Percentiles rank a stretch among this genome's conserved stretches.
These are phyloP conservation scores for Fabriciana adippe DNA, from an alignment of 2,888 invertebrate species.

Conservation along the genomic window DNA sequence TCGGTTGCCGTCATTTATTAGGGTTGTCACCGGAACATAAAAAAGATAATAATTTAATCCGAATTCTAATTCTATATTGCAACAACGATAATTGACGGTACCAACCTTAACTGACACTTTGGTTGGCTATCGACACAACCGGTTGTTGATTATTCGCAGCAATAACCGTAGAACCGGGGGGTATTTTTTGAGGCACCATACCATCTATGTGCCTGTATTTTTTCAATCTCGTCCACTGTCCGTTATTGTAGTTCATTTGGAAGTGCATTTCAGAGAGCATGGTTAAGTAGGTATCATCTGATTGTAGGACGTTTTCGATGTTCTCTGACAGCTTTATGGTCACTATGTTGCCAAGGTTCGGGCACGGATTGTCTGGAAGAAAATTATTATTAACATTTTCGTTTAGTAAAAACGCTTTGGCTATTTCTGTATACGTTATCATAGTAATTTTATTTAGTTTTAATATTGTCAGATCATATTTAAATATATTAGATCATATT, in stretches of 20 bases:
- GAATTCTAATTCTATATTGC: constrained; percentile 13
- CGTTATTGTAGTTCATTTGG: constrained; percentile 99
- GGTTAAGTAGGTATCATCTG: constrained; percentile 90
- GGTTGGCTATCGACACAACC: constrained; percentile 71
- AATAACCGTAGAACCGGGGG: constrained; percentile 71
- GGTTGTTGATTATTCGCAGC: constrained; percentile 71
- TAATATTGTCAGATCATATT: too few relatives aligned
- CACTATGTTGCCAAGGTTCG: constrained; percentile 97
- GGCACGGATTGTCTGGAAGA: constrained; percentile 94
- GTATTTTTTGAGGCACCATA: constrained; percentile 73
- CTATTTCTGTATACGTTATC: too few relatives aligned
- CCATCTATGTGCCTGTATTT: constrained; percentile 91
- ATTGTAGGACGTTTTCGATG: constrained; percentile 92
- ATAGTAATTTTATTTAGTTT: too few relatives aligned
- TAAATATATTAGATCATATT: too few relatives aligned
- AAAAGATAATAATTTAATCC: background rate
- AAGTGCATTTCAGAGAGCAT: constrained; percentile 97
- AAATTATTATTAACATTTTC: background rate
- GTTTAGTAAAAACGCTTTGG: too few relatives aligned
- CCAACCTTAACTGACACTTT: constrained; percentile 50
- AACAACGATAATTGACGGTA: background rate
- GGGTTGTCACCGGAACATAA: background rate
- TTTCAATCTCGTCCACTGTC: constrained; percentile 96
- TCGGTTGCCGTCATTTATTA: background rate
- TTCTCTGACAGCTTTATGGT: constrained; percentile 97